Base-by-base conservation (phyloP, 2,888 invertebrate species). In the Dinocampus coccinellae region DNA sequence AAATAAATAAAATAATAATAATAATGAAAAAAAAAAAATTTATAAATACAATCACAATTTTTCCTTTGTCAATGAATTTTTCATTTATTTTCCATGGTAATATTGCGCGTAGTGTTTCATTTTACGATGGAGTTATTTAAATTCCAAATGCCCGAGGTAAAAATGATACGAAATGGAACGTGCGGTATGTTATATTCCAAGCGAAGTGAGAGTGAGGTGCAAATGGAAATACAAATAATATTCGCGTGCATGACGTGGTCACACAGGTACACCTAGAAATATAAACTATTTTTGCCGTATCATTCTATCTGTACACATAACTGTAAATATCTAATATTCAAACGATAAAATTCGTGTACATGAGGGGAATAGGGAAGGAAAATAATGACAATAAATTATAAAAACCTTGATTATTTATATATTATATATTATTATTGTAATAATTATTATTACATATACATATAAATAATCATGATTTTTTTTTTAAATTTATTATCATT, bases 201-300 rank as follows among this genome's bases (percentile, higher is more conserved):
- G 34, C 42, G 57, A 57, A 66, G 55, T 53, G 34, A 55, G 34
- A 55, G 39, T 24, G 57, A 58, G 57, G 57, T 24, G 57, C 57
- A 39, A 39, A 57, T 66, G 39, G 24, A 57, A 66, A 57, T 57
- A 66, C 57, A 66, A 66, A 66, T 66, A 66, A 57, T 66, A 66
- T 55, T 66, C 57, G 13, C 39, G 39, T 47, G 57, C 39, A 66
- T 66, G 66, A 57, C 39, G 42, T 29, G 34, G 58, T 58, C 58
- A 58, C 34, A 58, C 58, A 20, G 33, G 33, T 58, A 16, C 58
- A 58, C 34, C 58, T 58, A 16, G 33, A 26, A 58, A 58, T 58
- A 34, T 34, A n/a, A 33, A 58, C 33, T 16, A 58, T 58, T 33
- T 58, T 10, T 34, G 9, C 26, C 33, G 7, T 33, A 58, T 58